phyloP scores from a whole-genome alignment of 2,797 vertebrate species.

The Coranthus polyacanthus region DNA sequence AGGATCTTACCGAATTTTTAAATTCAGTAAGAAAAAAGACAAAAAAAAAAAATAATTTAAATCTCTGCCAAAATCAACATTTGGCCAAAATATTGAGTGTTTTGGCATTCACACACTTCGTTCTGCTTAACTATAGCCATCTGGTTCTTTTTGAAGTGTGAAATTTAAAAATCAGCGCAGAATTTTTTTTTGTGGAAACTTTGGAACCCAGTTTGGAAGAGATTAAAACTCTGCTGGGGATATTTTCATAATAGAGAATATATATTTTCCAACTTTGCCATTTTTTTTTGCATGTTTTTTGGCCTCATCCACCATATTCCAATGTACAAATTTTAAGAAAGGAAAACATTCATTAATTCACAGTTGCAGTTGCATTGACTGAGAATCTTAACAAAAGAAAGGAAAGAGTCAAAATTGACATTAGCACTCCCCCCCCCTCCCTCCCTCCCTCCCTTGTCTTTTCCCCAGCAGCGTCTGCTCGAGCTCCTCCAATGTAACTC shows the following conservation, averaged over 20 bases:
- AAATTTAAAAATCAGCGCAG: slow-evolving; percentile 30
- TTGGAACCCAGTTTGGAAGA: neutral
- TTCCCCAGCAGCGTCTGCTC: slow-evolving; percentile 80
- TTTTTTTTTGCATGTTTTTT: slow-evolving; percentile 22
- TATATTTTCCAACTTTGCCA: neutral
- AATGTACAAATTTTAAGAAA: neutral
- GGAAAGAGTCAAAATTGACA: slow-evolving; percentile 56
- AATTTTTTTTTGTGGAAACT: slow-evolving; percentile 1
- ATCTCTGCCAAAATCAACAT: slow-evolving; percentile 45
- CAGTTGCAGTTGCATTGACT: slow-evolving; percentile 51
- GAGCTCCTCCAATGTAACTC: slow-evolving; percentile 82
- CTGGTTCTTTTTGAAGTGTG: slow-evolving; percentile 56
- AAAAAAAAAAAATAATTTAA: neutral
- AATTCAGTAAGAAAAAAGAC: no score
- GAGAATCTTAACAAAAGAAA: slow-evolving; percentile 29
- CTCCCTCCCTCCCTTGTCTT: slow-evolving; percentile 54
- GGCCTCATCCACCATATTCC: neutral
- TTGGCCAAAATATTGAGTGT: slow-evolving; percentile 32
- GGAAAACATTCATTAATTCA: slow-evolving; percentile 11
- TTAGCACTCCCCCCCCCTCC: slow-evolving; percentile 34
- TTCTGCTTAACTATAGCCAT: slow-evolving; percentile 35
- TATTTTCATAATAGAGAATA: slow-evolving; percentile 11
- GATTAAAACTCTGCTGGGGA: slow-evolving; percentile 5
- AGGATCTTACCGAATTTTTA: no score
- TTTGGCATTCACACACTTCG: slow-evolving; percentile 27